Conservation (phyloP, 1,140 invertebrate species). For the Zaprionus vittiger region DNA sequence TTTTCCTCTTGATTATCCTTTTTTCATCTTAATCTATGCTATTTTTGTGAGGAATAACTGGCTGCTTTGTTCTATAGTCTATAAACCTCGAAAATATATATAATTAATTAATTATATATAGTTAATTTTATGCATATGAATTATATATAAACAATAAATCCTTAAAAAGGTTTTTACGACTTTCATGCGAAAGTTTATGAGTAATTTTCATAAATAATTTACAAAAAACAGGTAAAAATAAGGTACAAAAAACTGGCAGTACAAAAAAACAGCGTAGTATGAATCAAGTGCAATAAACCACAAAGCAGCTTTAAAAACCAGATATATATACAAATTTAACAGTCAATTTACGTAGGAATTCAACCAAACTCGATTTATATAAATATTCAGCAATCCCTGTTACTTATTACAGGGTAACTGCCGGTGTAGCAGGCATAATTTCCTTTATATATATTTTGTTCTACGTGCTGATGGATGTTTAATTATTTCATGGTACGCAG, state of each 20-base stretch:
- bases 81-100: not conserved
- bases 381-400: not conserved
- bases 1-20: too few species aligned
- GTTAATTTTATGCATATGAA: not conserved
- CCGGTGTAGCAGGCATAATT: not conserved
- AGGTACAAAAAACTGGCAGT: not conserved
- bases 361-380: not conserved
- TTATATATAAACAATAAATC: not conserved
- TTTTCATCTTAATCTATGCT: too few species aligned
- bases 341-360: not conserved
- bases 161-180: not conserved
- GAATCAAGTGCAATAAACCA: not conserved
- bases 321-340: not conserved
- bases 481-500: conserved; percentile 1
- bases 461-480: conserved; percentile 1
- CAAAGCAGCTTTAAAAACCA: too few species aligned
- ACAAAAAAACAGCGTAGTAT: too few species aligned
- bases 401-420: conserved; percentile 3
- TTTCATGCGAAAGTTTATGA: not conserved
- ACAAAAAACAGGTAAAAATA: not conserved
- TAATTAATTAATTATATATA: not conserved
- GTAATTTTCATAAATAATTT: not conserved
- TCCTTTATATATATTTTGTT: not conserved
- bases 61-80: not conserved
- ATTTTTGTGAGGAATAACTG: too few species aligned